phyloP scores from a whole-genome alignment of 1,140 invertebrate species.

The Thaumatotibia leucotreta region DNA sequence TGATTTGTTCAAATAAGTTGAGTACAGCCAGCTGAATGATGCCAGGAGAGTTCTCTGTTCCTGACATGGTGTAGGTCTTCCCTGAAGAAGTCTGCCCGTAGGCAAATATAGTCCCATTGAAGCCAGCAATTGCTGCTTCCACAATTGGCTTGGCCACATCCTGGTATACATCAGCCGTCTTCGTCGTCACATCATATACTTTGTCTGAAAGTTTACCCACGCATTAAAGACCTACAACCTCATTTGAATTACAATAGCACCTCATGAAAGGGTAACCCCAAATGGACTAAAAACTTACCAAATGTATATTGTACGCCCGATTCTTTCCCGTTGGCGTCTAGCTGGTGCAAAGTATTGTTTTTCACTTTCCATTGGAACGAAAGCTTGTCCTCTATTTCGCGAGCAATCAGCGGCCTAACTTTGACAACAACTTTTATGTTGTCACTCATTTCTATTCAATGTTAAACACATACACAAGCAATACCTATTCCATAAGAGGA shows the following conservation, averaged over 20 bases:
- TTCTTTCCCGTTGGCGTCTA: slow-evolving; percentile 73
- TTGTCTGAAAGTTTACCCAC: slow-evolving; percentile 78
- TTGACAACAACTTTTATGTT: slow-evolving; percentile 87
- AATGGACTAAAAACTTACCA: slow-evolving; percentile 58
- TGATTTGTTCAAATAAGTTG: slow-evolving; percentile 85
- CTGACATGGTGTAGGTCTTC: slow-evolving; percentile 83
- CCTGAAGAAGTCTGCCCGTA: slow-evolving; percentile 93
- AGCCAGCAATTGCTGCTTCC: slow-evolving; percentile 84
- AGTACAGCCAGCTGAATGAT: slow-evolving; percentile 84
- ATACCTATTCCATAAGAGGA: neutral
- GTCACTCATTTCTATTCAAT: slow-evolving; percentile 65
- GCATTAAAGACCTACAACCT: slow-evolving; percentile 21
- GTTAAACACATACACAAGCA: neutral
- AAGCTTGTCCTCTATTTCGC: slow-evolving; percentile 79
- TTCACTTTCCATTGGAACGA: slow-evolving; percentile 80
- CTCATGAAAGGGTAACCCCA: slow-evolving; percentile 18
- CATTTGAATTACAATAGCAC: slow-evolving; percentile 26
- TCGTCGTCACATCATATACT: slow-evolving; percentile 81
- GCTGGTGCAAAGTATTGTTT: slow-evolving; percentile 78
- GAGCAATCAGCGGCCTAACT: slow-evolving; percentile 82
- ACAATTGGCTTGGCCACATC: slow-evolving; percentile 84
- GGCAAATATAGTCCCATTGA: slow-evolving; percentile 93
- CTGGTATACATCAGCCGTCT: slow-evolving; percentile 82
- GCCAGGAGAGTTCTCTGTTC: slow-evolving; percentile 82
- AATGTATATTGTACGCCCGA: slow-evolving; percentile 57